phyloP scores from a whole-genome alignment of 92 coral and sea anemone species.

The Isaurus tuberculatus region DNA sequence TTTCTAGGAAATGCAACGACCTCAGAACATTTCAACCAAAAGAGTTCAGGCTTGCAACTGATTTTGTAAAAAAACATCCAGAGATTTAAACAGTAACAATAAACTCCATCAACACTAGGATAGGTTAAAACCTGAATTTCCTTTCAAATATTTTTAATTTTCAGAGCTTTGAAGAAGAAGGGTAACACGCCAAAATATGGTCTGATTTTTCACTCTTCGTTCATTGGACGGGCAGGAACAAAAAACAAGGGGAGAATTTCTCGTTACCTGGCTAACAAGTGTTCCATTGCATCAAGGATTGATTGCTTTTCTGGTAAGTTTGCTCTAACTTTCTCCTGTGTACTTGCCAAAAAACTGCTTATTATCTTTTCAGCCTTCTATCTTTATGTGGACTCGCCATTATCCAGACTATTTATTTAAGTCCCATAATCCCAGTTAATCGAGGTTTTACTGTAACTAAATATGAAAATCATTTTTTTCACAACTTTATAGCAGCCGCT shows the following conservation, averaged over 20 bases:
- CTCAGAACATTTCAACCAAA: too few species aligned
- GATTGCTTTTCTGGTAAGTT: conserved; percentile 95
- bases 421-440: too few species aligned
- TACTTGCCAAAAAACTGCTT: neutral
- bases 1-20: too few species aligned
- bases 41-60: too few species aligned
- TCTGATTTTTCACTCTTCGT: conserved; percentile 95
- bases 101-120: too few species aligned
- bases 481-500: too few species aligned
- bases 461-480: too few species aligned
- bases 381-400: neutral
- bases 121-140: neutral
- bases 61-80: too few species aligned
- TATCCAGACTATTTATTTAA: too few species aligned
- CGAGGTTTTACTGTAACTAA: too few species aligned
- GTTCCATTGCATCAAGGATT: conserved; percentile 97
- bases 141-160: too few species aligned
- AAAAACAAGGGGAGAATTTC: conserved; percentile 98
- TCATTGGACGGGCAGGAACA: conserved; percentile 95
- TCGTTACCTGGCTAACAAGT: conserved; percentile 96
- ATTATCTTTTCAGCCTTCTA: neutral
- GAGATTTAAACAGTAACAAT: too few species aligned
- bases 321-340: neutral
- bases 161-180: conserved; percentile 94
- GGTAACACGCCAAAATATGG: conserved; percentile 99